phyloP scores from a whole-genome alignment of 92 coral and sea anemone genomes.

The Montipora capitata region DNA sequence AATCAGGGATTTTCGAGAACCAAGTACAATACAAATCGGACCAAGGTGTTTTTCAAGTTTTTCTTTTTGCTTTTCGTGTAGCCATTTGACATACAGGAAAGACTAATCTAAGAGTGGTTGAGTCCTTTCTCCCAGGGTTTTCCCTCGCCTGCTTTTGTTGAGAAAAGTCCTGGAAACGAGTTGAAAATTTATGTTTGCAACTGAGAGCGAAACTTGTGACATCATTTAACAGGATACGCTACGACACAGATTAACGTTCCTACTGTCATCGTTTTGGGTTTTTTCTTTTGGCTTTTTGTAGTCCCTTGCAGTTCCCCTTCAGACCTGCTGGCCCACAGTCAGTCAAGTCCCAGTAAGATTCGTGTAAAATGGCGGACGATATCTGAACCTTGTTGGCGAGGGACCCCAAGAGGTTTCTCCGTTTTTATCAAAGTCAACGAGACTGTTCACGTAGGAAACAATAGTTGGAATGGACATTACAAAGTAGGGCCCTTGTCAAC shows the following conservation, averaged over 20 bases:
- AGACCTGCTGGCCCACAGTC: background rate
- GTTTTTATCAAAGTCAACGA: background rate
- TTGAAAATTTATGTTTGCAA: too few species aligned
- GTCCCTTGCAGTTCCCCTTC: slow-evolving; percentile 9
- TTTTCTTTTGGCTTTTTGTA: background rate
- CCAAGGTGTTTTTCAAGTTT: too few species aligned
- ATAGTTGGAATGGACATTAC: background rate
- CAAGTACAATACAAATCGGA: background rate
- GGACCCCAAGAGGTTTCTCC: slow-evolving; percentile 30
- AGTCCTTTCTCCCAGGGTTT: too few species aligned
- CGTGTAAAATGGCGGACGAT: slow-evolving; percentile 12
- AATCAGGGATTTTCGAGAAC: background rate
- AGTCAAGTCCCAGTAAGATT: slow-evolving; percentile 4
- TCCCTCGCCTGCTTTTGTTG: too few species aligned
- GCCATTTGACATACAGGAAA: too few species aligned
- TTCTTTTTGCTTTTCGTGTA: background rate
- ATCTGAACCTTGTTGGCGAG: slow-evolving; percentile 16
- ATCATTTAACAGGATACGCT: too few species aligned
- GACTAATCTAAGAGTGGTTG: too few species aligned
- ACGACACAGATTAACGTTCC: too few species aligned
- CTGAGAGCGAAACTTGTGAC: too few species aligned
- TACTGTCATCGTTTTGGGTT: background rate
- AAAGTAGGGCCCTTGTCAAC: background rate
- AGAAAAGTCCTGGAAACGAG: too few species aligned
- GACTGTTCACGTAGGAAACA: background rate